Conservation (phyloP, 2,113 vertebrate species). For the Urocitellus parryii region DNA sequence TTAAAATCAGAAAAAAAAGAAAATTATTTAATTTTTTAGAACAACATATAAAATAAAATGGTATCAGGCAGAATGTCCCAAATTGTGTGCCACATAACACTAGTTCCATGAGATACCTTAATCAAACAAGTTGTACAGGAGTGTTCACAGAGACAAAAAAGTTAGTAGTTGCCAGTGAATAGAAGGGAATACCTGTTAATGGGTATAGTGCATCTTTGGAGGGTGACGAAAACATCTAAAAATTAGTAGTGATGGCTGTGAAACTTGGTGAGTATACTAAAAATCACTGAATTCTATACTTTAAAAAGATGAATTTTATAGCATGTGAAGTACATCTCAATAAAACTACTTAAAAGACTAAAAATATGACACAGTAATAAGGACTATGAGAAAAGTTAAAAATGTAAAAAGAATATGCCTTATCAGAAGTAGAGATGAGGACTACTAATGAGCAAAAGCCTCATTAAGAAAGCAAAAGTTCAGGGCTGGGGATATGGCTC, state of each 20-base stretch:
- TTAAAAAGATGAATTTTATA: background rate
- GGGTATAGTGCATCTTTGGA: background rate
- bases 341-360: constrained; percentile 22
- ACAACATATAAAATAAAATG: constrained; percentile 49
- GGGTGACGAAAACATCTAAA: background rate
- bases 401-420: background rate
- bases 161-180: background rate
- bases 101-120: background rate
- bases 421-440: background rate
- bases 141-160: background rate
- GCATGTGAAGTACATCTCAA: background rate
- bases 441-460: constrained; percentile 15
- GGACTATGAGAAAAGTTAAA: constrained; percentile 13
- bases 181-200: background rate
- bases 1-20: constrained; percentile 22
- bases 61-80: background rate
- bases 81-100: background rate
- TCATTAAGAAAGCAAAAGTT: background rate
- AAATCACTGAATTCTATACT: too few species aligned
- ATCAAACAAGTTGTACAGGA: background rate
- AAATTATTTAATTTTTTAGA: constrained; percentile 49
- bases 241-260: background rate
- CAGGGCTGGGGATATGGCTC: too few species aligned
- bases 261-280: background rate
- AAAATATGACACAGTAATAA: background rate